Evolutionary conservation across 1,140 invertebrate species (phyloP).

Genomic region (Phthorimaea operculella): DNA sequence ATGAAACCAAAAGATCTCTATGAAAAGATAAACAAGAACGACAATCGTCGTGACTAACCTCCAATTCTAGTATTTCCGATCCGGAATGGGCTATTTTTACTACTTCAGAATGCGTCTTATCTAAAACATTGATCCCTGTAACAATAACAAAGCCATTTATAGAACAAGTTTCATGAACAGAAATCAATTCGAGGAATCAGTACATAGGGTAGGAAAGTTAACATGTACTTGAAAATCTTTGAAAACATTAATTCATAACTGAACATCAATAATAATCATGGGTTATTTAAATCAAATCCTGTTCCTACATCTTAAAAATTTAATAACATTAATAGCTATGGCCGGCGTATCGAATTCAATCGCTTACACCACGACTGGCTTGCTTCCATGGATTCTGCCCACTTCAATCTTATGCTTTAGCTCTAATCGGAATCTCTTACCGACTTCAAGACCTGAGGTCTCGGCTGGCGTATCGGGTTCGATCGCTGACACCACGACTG

Average conservation of each 20-base stretch:
- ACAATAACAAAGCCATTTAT: constrained; percentile 18
- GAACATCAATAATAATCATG: too few relatives aligned
- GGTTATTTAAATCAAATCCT: too few relatives aligned
- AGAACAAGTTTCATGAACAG: too few relatives aligned
- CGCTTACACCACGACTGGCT: constrained; percentile 94
- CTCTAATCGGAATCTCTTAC: constrained; percentile 63
- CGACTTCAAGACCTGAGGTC: constrained; percentile 89
- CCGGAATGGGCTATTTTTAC: constrained; percentile 91
- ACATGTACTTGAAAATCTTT: too few relatives aligned
- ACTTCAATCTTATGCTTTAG: constrained; percentile 78
- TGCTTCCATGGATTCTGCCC: constrained; percentile 94
- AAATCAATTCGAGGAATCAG: too few relatives aligned
- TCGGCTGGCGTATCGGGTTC: constrained; percentile 92
- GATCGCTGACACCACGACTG: constrained; percentile 94
- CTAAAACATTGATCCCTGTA: constrained; percentile 82
- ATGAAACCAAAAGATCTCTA: too few relatives aligned
- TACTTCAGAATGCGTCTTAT: constrained; percentile 94
- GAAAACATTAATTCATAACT: too few relatives aligned
- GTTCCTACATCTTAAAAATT: too few relatives aligned
- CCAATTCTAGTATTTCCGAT: constrained; percentile 84
- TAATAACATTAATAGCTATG: constrained; percentile 85
- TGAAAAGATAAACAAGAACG: too few relatives aligned
- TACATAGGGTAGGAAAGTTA: too few relatives aligned
- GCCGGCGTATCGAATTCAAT: constrained; percentile 93
- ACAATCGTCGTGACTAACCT: constrained; percentile 63